Base-by-base conservation (phyloP, 2,113 vertebrate species). In the Neodontobutis hainanensis region DNA sequence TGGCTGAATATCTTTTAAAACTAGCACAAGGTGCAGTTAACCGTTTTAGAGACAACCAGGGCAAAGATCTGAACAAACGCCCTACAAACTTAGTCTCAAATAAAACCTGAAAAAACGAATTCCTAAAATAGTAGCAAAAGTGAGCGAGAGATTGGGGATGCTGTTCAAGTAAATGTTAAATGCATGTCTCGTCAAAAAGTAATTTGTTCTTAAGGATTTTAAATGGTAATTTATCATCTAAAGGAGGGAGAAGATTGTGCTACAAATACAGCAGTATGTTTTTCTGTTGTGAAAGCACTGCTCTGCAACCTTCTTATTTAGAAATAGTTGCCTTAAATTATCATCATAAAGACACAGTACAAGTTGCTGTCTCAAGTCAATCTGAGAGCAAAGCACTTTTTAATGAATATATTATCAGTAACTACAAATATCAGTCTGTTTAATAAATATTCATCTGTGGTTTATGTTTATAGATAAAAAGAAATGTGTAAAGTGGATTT, bases 21-120 rank as follows among this genome's bases (percentile, higher is more conserved):
- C 88, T 94, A 91, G 92, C 94, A 91, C 91, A 93, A 91, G 92
- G 91, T 91, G 91, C 94, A 27, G 19, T 27, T 27, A 27, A 3
- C 52, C 36, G 32, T n/a, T 95, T 51, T 68, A 65, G 91, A 94
- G 90, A 93, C 8, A 11, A 11, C 19, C 8, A 85, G 15, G 52
- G 60, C 76, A 61, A 35, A 27, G 9, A 53, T 53, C 64, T 51
- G 50, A 72, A 59, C 58, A 65, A 32, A 10, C 6, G 15, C 16
- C 35, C 19, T 38, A 11, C 47, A 35, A 36, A 57, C 5, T 40
- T 40, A 8, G 38, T 40, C 38, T 40, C 5, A 40, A 40, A 40
- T 5, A 40, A 40, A 27, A 27, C 19, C 19, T 27, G 19, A 27
- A 27, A 27, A 27, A 27, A 27, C 1, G 19, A 27, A 27, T 27